Evolutionary conservation across 35 echinoderm and acorn worm genomes (phyloP).

Genomic region (Lytechinus variegatus): DNA sequence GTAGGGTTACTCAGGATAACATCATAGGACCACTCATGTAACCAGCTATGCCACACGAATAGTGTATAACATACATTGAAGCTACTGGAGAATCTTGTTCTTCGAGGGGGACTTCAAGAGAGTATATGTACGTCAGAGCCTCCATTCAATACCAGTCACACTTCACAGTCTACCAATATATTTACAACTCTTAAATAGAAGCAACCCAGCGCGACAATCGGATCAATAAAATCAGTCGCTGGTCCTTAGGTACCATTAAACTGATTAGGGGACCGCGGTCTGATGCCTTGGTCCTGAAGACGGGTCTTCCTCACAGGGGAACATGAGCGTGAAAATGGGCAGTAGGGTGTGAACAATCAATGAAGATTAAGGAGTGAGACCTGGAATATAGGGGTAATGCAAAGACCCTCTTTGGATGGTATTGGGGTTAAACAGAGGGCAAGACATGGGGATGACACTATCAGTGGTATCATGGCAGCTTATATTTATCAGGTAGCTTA

Average conservation of each 20-base stretch:
- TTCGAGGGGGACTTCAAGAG: background rate
- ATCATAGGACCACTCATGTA: background rate
- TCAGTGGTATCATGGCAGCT: background rate
- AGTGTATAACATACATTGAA: background rate
- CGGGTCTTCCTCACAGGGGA: background rate
- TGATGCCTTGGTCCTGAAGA: background rate
- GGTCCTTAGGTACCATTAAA: background rate
- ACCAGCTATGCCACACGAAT: background rate
- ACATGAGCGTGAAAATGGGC: constrained; percentile 9
- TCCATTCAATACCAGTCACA: background rate
- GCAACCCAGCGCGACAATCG: background rate
- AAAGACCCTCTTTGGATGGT: background rate
- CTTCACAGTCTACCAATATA: background rate
- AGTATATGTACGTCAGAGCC: background rate
- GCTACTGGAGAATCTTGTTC: background rate
- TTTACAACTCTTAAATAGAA: background rate
- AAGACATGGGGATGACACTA: background rate
- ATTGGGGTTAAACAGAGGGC: background rate
- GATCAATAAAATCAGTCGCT: background rate
- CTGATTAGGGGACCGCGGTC: background rate
- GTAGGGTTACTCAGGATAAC: background rate
- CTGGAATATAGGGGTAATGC: background rate
- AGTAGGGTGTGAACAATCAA: constrained; percentile 1
- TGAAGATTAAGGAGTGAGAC: background rate
- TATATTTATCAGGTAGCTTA: background rate